phyloP scores from a whole-genome alignment of 30 jellyfish, hydroid and myxozoan genomes.

The Mastigias papua region DNA sequence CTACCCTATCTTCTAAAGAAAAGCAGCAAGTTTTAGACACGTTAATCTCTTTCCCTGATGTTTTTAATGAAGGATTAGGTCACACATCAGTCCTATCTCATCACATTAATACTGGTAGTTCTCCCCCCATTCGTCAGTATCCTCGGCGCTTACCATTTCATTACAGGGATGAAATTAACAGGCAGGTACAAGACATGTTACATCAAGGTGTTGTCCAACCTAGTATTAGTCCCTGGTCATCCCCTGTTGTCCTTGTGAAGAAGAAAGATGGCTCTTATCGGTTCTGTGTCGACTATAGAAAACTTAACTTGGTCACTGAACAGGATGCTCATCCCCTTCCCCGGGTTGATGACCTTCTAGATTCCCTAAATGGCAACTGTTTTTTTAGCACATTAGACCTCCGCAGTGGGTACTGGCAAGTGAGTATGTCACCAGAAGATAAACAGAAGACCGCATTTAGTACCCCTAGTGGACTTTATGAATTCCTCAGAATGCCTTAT shows the following conservation, averaged over 20 bases:
- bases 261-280: background rate
- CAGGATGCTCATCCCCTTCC: background rate
- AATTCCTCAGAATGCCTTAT: background rate
- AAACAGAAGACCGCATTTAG: background rate
- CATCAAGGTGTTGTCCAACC: background rate
- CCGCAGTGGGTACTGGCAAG: background rate
- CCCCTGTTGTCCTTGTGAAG: background rate
- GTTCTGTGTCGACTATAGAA: background rate
- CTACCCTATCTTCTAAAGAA: too few species aligned
- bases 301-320: background rate
- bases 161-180: background rate
- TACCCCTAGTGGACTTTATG: background rate
- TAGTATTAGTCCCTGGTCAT: conserved; percentile 1
- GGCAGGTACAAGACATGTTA: background rate
- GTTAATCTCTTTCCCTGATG: background rate
- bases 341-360: background rate
- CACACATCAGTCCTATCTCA: background rate
- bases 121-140: background rate
- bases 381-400: background rate
- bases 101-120: background rate
- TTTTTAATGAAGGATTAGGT: background rate
- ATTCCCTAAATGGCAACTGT: background rate
- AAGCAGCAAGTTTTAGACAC: background rate
- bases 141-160: background rate
- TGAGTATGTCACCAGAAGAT: background rate